Evolutionary conservation across 1,140 invertebrate genomes (phyloP).

Genomic region (Saccostrea glomerata): DNA sequence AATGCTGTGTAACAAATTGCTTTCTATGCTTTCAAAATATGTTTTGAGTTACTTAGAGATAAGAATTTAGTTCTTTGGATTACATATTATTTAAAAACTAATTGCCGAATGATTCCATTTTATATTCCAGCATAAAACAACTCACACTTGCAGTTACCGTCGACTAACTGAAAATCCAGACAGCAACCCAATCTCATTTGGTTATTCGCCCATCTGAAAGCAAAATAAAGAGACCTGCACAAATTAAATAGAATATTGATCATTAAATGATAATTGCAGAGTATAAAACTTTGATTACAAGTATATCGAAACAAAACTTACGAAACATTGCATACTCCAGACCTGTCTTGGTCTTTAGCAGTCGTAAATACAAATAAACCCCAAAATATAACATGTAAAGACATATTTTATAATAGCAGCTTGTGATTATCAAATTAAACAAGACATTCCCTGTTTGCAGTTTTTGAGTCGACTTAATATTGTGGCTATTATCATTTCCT

Average conservation of each 20-base stretch:
- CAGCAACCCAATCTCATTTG: not conserved
- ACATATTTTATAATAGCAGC: not conserved
- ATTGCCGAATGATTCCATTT: too few relatives aligned
- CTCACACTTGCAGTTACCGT: not conserved
- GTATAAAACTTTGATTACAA: too few relatives aligned
- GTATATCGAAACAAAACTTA: not conserved
- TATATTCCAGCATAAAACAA: not conserved
- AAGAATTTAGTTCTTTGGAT: too few relatives aligned
- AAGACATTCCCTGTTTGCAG: too few relatives aligned
- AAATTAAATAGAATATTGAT: too few relatives aligned
- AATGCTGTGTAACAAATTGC: too few relatives aligned
- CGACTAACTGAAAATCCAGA: not conserved
- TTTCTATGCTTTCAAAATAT: too few relatives aligned
- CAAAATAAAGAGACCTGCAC: not conserved
- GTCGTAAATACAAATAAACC: not conserved
- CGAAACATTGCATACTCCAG: not conserved
- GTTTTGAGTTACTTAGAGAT: too few relatives aligned
- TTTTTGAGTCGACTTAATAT: too few relatives aligned
- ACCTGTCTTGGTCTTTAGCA: not conserved
- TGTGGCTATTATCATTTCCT: too few relatives aligned
- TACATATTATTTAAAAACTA: too few relatives aligned
- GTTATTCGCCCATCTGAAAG: not conserved
- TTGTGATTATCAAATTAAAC: not conserved
- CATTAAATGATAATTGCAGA: too few relatives aligned
- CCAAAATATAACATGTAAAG: not conserved